Conservation (phyloP, 2,113 vertebrate species). For the Ivindomyrus marchei region DNA sequence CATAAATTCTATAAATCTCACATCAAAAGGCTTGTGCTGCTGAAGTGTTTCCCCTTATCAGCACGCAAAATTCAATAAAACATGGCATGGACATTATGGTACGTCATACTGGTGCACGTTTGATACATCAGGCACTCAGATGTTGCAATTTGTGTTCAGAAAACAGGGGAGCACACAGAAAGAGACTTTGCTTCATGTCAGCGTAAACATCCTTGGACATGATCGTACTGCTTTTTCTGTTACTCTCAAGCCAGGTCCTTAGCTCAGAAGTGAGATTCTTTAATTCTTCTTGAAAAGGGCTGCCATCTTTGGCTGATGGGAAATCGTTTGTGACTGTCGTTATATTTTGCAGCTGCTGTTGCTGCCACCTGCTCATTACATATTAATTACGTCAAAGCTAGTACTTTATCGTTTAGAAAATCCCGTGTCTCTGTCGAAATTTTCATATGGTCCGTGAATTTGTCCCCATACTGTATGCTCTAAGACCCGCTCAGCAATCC, state of each 20-base stretch:
- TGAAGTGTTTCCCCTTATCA: background rate
- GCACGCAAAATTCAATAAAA: background rate
- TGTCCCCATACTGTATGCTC: background rate
- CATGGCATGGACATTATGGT: background rate
- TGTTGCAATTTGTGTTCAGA: background rate
- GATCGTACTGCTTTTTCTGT: background rate
- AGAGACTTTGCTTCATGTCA: background rate
- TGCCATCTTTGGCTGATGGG: background rate
- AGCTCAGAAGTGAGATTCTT: background rate
- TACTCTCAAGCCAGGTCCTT: background rate
- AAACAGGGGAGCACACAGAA: background rate
- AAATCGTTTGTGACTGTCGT: background rate
- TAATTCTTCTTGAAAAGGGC: background rate
- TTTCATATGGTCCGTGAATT: background rate
- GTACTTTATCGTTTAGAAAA: background rate
- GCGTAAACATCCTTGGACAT: background rate
- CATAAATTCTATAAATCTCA: background rate
- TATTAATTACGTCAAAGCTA: background rate
- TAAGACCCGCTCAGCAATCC: background rate
- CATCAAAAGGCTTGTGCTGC: background rate
- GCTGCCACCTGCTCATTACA: background rate
- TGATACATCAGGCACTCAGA: background rate
- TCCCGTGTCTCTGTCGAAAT: background rate
- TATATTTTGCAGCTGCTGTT: background rate
- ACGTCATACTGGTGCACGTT: background rate